phyloP scores from a whole-genome alignment of 2,113 vertebrate species.

The Astur gentilis region DNA sequence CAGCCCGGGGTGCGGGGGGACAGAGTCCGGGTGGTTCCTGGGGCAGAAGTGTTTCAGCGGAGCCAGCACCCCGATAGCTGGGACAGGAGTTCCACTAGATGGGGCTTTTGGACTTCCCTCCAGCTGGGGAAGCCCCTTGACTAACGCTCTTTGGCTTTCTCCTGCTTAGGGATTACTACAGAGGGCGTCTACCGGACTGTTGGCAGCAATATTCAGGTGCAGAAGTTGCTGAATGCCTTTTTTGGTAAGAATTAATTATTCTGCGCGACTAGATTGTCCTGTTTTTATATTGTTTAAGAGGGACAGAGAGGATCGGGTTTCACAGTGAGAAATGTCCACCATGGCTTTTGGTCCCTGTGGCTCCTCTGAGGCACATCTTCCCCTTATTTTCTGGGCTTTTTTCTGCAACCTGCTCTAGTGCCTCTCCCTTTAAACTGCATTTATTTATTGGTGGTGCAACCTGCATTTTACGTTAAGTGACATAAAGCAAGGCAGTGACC shows the following conservation, averaged over 20 bases:
- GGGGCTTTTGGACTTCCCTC: not conserved
- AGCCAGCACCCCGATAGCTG: not conserved
- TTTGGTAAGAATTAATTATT: slow-evolving; percentile 81
- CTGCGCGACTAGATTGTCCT: not conserved
- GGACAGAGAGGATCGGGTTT: rapidly evolving
- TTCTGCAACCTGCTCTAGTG: rapidly evolving
- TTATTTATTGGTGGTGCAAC: not conserved
- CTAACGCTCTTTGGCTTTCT: not conserved
- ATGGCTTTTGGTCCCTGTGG: rapidly evolving
- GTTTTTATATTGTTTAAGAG: not conserved
- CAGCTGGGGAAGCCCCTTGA: too few species aligned
- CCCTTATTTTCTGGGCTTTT: not conserved
- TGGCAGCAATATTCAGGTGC: slow-evolving; percentile 97
- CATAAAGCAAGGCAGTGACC: not conserved
- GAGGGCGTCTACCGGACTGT: slow-evolving; percentile 95
- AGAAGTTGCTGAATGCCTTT: slow-evolving; percentile 92
- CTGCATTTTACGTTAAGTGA: not conserved
- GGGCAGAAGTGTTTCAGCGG: not conserved
- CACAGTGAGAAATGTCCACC: not conserved
- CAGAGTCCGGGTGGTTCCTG: not conserved
- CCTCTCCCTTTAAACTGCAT: not conserved
- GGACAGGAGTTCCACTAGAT: not conserved
- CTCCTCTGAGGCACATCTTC: not conserved
- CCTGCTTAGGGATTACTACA: slow-evolving; percentile 79
- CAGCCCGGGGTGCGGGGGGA: too few species aligned